phyloP scores from a whole-genome alignment of 2,797 vertebrate species.

The Pogoniulus pusillus region DNA sequence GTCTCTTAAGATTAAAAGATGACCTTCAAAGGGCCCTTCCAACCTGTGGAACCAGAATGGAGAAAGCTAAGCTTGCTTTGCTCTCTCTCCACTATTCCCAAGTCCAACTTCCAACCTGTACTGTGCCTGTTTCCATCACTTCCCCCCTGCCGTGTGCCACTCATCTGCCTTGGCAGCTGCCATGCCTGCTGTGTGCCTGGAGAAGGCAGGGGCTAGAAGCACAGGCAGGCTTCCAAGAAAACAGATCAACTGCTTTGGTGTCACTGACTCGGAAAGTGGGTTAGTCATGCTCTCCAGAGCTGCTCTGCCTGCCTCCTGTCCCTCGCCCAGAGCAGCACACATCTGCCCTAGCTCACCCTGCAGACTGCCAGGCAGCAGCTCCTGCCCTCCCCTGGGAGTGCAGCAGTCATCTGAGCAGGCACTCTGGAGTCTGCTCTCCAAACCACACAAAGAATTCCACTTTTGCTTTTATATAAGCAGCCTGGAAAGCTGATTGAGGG shows the following conservation, averaged over 20 bases:
- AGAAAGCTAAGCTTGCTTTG: not conserved
- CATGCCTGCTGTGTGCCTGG: constrained; percentile 3
- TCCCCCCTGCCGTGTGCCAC: not conserved
- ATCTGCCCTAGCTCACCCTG: not conserved
- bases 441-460: not conserved
- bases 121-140: constrained; percentile 41
- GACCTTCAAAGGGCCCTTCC: no score
- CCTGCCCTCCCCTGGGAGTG: not conserved
- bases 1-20: no score
- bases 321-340: not conserved
- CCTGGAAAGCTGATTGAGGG: constrained; percentile 52
- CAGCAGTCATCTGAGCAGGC: not conserved
- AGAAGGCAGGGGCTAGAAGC: constrained; percentile 44
- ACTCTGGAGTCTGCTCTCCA: not conserved
- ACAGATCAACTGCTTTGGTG: constrained; percentile 50
- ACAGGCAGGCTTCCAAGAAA: constrained; percentile 58
- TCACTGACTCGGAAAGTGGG: constrained; percentile 33
- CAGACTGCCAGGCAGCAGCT: not conserved
- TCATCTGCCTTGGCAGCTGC: constrained; percentile 42
- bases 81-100: not conserved
- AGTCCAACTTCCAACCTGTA: constrained; percentile 1
- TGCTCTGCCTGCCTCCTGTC: not conserved
- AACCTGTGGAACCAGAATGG: not conserved
- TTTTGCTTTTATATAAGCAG: not conserved
- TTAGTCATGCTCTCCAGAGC: constrained; percentile 5